Percentiles rank a stretch among this genome's conserved stretches.
Evolutionary conservation across 2,888 invertebrate species (phyloP).

Genomic region (Pseudococcus longispinus): DNA sequence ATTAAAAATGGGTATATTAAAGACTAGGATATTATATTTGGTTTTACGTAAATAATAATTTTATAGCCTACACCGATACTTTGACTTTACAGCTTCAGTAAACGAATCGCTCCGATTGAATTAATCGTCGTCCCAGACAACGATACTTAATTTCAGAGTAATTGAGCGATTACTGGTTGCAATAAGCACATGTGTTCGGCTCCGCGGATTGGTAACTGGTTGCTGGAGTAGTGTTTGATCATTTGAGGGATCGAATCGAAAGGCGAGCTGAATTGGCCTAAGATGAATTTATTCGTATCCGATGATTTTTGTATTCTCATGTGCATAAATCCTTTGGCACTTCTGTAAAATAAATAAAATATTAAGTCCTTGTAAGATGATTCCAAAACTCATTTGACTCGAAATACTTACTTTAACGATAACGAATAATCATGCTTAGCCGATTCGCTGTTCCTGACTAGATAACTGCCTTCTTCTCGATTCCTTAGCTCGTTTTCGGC

Average conservation of each 20-base stretch:
- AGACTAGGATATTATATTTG: constrained; percentile 12
- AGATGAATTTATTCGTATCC: constrained; percentile 79
- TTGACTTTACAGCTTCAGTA: background rate
- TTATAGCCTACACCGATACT: background rate
- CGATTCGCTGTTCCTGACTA: constrained; percentile 93
- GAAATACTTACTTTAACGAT: constrained; percentile 88
- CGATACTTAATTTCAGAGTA: constrained; percentile 66
- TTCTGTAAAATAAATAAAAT: constrained; percentile 67
- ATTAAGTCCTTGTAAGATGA: background rate
- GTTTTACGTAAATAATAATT: background rate
- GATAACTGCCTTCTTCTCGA: constrained; percentile 88
- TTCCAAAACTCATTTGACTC: too few relatives aligned
- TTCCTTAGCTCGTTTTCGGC: constrained; percentile 87
- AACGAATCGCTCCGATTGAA: background rate
- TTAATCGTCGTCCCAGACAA: background rate
- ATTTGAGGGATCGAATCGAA: constrained; percentile 93
- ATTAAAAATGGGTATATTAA: background rate
- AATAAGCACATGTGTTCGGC: constrained; percentile 96
- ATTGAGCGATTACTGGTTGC: constrained; percentile 87
- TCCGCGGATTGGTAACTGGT: constrained; percentile 91
- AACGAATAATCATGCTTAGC: constrained; percentile 92
- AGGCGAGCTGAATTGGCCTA: constrained; percentile 92
- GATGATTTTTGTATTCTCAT: constrained; percentile 87
- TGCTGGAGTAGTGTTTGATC: constrained; percentile 91
- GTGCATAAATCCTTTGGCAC: constrained; percentile 94